Conservation (phyloP, 2,888 invertebrate genomes). For the Pristionchus arcanus region DNA sequence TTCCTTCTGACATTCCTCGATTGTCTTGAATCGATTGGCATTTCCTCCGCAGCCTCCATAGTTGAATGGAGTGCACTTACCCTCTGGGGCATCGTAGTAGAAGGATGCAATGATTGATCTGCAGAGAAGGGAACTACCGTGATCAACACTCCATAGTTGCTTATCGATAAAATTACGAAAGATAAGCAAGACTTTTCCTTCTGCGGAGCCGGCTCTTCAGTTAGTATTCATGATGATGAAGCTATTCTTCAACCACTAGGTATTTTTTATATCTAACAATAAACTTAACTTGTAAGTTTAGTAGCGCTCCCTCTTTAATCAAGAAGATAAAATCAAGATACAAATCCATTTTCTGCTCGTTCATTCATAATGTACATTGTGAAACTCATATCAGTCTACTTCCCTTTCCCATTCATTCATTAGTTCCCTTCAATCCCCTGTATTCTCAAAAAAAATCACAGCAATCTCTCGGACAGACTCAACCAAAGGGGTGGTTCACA, state of each 20-base stretch:
- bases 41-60: conserved; percentile 78
- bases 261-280: too few relatives aligned
- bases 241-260: too few relatives aligned
- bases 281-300: too few relatives aligned
- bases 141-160: neutral
- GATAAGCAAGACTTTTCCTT: too few relatives aligned
- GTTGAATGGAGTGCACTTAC: conserved; percentile 69
- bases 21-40: conserved; percentile 72
- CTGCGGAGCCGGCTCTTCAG: neutral
- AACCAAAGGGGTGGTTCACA: neutral
- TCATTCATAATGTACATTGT: neutral
- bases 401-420: neutral
- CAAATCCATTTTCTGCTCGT: neutral
- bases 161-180: too few relatives aligned
- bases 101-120: conserved; percentile 56
- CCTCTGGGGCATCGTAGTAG: conserved; percentile 60
- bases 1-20: conserved; percentile 68
- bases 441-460: neutral
- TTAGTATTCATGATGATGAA: neutral
- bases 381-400: neutral
- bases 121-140: neutral
- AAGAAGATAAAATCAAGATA: neutral
- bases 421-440: neutral
- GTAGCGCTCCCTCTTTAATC: too few relatives aligned
- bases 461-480: neutral